Evolutionary conservation across 2,888 invertebrate genomes (phyloP).

Genomic region (Leucania comma): DNA sequence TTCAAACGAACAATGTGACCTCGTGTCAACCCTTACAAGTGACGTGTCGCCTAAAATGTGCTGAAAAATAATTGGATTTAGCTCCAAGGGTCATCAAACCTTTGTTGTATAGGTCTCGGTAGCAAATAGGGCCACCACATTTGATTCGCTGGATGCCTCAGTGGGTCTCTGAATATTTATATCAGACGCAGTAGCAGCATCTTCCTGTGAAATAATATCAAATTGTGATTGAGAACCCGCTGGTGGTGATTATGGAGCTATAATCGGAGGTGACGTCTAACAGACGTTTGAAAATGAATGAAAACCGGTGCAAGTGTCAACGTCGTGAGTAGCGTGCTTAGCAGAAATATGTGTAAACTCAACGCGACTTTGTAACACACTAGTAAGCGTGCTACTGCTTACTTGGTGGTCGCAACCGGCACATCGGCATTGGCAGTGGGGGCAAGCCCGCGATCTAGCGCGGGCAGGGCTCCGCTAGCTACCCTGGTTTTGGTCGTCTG

Average conservation of each 20-base stretch:
- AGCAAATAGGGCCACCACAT: slow-evolving; percentile 54
- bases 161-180: slow-evolving; percentile 51
- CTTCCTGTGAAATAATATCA: slow-evolving; percentile 56
- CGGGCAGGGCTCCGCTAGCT: slow-evolving; percentile 91
- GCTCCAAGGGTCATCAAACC: slow-evolving; percentile 54
- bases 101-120: slow-evolving; percentile 53
- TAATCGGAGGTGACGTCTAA: slow-evolving; percentile 45
- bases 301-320: slow-evolving; percentile 66
- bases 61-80: slow-evolving; percentile 52
- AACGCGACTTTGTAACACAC: slow-evolving; percentile 76
- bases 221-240: slow-evolving; percentile 53
- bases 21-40: slow-evolving; percentile 53
- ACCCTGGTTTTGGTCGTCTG: slow-evolving; percentile 90
- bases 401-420: slow-evolving; percentile 89
- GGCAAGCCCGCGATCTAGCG: slow-evolving; percentile 86
- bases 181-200: slow-evolving; percentile 54
- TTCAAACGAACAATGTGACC: slow-evolving; percentile 51
- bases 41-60: slow-evolving; percentile 53
- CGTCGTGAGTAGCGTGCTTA: slow-evolving; percentile 71
- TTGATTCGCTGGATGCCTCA: slow-evolving; percentile 54
- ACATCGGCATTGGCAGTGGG: slow-evolving; percentile 88
- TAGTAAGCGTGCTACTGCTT: slow-evolving; percentile 86
- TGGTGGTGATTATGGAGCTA: slow-evolving; percentile 34
- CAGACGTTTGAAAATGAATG: slow-evolving; percentile 57
- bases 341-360: slow-evolving; percentile 65